Evolutionary conservation across 2,113 vertebrate genomes (phyloP).

Genomic region (Cariama cristata): DNA sequence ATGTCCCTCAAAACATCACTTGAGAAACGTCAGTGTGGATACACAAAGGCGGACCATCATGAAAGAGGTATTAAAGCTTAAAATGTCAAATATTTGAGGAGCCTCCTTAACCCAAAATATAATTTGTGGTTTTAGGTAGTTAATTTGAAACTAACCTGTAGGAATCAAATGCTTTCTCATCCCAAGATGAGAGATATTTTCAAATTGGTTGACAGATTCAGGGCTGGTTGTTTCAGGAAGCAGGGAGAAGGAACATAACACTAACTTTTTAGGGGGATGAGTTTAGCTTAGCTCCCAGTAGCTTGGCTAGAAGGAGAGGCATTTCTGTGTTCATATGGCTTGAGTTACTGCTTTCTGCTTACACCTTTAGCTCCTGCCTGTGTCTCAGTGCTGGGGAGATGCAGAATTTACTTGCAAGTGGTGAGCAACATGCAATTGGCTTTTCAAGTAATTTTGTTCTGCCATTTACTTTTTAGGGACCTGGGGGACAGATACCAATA

Average conservation of each 20-base stretch:
- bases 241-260: accelerated
- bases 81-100: slow-evolving; percentile 1
- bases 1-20: neutral
- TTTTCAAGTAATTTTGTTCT: neutral
- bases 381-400: neutral
- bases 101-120: neutral
- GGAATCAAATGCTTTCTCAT: neutral
- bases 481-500: neutral
- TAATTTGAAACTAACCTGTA: neutral
- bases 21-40: neutral
- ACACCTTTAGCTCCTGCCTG: neutral
- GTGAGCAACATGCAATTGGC: neutral
- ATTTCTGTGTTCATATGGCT: neutral
- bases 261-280: accelerated
- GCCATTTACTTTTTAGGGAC: neutral
- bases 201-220: neutral
- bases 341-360: neutral
- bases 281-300: neutral
- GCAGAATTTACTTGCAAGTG: neutral
- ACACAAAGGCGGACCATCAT: neutral
- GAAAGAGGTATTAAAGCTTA: slow-evolving; percentile 17
- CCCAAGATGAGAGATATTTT: neutral
- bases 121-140: neutral
- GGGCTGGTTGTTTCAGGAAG: neutral
- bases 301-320: neutral